Base-by-base conservation (phyloP, 2,888 invertebrate species). In the Automeris io region DNA sequence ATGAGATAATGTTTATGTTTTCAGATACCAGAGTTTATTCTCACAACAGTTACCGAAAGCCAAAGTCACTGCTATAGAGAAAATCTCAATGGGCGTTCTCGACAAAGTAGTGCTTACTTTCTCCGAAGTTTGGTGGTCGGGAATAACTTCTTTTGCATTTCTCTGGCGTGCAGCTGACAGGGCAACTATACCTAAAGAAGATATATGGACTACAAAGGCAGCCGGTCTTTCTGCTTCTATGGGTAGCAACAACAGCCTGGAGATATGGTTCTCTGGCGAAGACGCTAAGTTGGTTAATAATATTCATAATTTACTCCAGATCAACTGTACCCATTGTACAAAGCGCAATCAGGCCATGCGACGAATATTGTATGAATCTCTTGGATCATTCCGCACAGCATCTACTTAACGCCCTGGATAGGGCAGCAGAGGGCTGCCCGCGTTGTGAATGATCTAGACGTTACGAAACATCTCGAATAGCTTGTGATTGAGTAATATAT, bases 101-200 rank as follows among this genome's bases (percentile, higher is more conserved):
- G 88, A 90, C 42, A 94, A 94, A 74, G 88, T 94, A 16, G 88
- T 90, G 34, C 51, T 94, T 0, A 78, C 87, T 22, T 95, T 92
- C 62, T 75, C 90, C 0, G 59, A 79, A 5, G 73, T 80, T 2
- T 93, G 93, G 91, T 93, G 93, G 92, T 72, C 81, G 0, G 61
- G 68, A 5, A 52, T 40, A 1, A 42, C 40, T 0, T 56, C 59
- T 19, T 49, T 51, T 31, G 53, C 48, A 0, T 78, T 89, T 9
- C 29, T 89, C 0, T 89, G 89, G 89, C 72, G 53, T 4, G 57
- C 32, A 0, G 38, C 36, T 0, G 66, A 66, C 1, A 61, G 42
- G 11, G 13, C 16, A 2, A 39, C 11, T 1, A 42, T 64, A 0
- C 2, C 39, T 0, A 35, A 37, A 0, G 46, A 41, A 1, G 58